These are phyloP conservation scores for Anseranas semipalmata DNA, from an alignment of 2,113 vertebrate genomes.

Conservation along the genomic window DNA sequence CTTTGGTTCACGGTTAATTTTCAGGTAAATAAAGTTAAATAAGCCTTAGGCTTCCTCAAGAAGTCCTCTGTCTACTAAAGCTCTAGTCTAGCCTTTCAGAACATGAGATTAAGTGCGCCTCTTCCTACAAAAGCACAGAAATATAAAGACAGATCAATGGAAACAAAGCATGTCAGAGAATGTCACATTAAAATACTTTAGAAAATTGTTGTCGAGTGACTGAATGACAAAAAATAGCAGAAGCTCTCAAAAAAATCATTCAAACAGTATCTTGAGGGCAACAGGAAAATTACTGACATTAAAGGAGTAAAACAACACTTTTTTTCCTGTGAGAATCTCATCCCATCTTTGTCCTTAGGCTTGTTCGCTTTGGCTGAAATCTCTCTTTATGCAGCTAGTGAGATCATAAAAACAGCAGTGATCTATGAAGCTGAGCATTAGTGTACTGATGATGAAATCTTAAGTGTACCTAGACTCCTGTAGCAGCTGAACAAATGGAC, in stretches of 20 bases:
- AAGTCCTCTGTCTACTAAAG: neutral
- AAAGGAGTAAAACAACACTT: neutral
- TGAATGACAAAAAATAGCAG: neutral
- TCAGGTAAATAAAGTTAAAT: constrained; percentile 26
- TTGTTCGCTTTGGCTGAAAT: neutral
- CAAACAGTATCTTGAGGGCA: neutral
- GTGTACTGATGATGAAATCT: neutral
- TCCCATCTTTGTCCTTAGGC: neutral
- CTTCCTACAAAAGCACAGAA: constrained; percentile 3
- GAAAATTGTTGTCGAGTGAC: neutral
- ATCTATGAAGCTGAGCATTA: neutral
- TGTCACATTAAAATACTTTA: neutral
- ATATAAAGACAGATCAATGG: constrained; percentile 16
- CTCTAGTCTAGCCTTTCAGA: neutral
- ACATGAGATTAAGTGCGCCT: neutral
- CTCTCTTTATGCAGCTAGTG: neutral
- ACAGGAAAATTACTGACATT: neutral
- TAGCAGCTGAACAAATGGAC: neutral
- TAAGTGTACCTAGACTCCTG: neutral
- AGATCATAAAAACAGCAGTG: neutral
- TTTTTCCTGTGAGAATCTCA: neutral
- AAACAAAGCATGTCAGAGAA: constrained; percentile 22
- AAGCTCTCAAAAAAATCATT: neutral
- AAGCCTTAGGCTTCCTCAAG: neutral
- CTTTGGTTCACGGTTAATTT: constrained; percentile 14